Evolutionary conservation across 2,888 invertebrate species (phyloP).

Genomic region (Carcina quercana): DNA sequence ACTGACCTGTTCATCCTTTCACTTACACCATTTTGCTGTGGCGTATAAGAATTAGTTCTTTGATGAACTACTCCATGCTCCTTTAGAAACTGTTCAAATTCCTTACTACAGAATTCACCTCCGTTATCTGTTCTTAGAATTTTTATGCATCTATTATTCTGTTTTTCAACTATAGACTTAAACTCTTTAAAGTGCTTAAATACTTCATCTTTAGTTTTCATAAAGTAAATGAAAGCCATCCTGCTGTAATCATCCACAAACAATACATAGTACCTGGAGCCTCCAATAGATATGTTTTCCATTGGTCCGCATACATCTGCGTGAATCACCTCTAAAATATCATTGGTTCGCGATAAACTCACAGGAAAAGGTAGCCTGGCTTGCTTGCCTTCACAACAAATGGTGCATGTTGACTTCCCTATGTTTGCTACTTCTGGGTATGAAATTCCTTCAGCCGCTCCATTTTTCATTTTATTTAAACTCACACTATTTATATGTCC

Average conservation of each 20-base stretch:
- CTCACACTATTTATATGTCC: no score
- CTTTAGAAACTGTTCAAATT: slow-evolving; percentile 16
- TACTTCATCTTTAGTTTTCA: slow-evolving; percentile 5
- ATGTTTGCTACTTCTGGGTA: no score
- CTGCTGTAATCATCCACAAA: slow-evolving; percentile 27
- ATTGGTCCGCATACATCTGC: slow-evolving; percentile 7
- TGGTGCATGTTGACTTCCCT: no score
- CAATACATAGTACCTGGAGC: slow-evolving; percentile 22
- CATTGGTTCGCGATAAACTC: slow-evolving; percentile 1
- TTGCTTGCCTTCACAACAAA: slow-evolving; percentile 7
- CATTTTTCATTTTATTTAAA: no score
- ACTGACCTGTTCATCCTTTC: slow-evolving; percentile 12
- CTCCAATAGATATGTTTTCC: background rate
- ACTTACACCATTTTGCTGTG: slow-evolving; percentile 11
- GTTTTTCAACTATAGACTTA: slow-evolving; percentile 12
- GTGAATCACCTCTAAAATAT: slow-evolving; percentile 4
- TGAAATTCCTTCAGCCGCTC: no score
- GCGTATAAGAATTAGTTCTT: slow-evolving; percentile 13
- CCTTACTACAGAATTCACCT: slow-evolving; percentile 14
- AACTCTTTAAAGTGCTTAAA: slow-evolving; percentile 4
- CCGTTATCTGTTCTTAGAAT: slow-evolving; percentile 15
- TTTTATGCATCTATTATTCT: slow-evolving; percentile 13
- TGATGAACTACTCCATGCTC: slow-evolving; percentile 16
- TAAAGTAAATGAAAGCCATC: slow-evolving; percentile 11
- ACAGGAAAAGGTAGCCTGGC: slow-evolving; percentile 3